These are phyloP conservation scores for Pyrgus malvae DNA, from an alignment of 2,888 invertebrate species.

Conservation along the genomic window DNA sequence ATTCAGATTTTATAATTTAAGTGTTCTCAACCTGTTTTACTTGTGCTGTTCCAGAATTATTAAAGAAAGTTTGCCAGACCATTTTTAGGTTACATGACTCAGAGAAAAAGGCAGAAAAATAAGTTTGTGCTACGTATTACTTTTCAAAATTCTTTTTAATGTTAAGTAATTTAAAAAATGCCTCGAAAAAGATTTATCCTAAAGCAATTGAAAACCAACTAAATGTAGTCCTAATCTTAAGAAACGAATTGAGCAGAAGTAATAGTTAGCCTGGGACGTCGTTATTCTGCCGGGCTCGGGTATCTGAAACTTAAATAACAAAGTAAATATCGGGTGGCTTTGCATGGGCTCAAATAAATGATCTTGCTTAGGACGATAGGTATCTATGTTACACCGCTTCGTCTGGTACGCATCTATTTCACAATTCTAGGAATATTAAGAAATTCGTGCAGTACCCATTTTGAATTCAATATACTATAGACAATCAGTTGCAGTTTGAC, in stretches of 20 bases:
- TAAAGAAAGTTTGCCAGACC: too few relatives aligned
- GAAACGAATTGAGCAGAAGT: conserved; percentile 14
- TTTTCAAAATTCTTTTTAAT: background rate
- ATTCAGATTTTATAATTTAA: conserved; percentile 13
- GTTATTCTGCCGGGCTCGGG: conserved; percentile 22
- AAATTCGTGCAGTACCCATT: background rate
- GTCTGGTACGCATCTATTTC: background rate
- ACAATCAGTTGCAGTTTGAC: background rate
- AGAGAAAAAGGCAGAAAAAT: too few relatives aligned
- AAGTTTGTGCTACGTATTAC: background rate
- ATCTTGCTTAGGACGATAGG: conserved; percentile 9
- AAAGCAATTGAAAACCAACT: background rate
- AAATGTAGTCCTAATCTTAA: conserved; percentile 5
- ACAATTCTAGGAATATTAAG: background rate
- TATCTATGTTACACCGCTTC: conserved; percentile 12
- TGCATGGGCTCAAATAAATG: conserved; percentile 20
- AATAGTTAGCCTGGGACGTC: conserved; percentile 6
- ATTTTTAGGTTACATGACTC: too few relatives aligned
- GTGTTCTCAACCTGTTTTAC: conserved; percentile 19
- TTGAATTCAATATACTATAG: conserved; percentile 7
- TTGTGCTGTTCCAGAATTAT: too few relatives aligned
- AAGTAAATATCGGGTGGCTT: conserved; percentile 14
- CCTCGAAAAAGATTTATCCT: background rate
- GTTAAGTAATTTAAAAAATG: too few relatives aligned
- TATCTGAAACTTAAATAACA: conserved; percentile 20